phyloP scores from a whole-genome alignment of 2,888 invertebrate genomes.

The Spisula solida region DNA sequence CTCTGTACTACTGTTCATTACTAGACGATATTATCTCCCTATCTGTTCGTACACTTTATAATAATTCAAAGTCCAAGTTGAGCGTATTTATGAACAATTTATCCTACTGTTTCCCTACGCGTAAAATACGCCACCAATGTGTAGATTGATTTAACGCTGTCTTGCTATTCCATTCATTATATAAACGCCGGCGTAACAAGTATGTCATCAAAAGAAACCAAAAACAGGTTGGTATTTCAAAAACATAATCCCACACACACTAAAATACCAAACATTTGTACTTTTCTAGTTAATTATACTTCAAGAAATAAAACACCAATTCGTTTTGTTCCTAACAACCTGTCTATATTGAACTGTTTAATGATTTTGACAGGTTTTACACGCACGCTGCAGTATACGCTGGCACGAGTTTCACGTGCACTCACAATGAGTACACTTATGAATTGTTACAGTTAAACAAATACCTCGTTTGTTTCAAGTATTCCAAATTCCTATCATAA shows the following conservation, averaged over 20 bases:
- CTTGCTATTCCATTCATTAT: not conserved
- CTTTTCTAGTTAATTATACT: not conserved
- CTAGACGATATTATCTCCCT: no score
- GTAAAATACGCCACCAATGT: no score
- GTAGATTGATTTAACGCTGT: not conserved
- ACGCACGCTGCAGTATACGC: not conserved
- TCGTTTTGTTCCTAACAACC: constrained; percentile 7
- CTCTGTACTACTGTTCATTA: no score
- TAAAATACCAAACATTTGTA: not conserved
- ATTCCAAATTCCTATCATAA: not conserved
- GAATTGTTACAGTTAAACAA: not conserved
- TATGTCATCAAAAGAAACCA: not conserved
- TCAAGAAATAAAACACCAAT: not conserved
- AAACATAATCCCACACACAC: not conserved
- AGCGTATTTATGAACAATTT: no score
- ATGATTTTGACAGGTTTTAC: not conserved
- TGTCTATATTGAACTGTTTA: not conserved
- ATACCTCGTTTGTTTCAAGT: not conserved
- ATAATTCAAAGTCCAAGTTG: no score
- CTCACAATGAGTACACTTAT: not conserved
- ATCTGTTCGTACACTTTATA: no score
- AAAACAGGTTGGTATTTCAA: not conserved
- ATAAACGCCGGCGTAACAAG: not conserved
- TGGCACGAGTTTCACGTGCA: not conserved
- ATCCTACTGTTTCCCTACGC: no score